These are phyloP conservation scores for Lasioglossum malachurum DNA, from an alignment of 2,888 invertebrate species.

Conservation along the genomic window DNA sequence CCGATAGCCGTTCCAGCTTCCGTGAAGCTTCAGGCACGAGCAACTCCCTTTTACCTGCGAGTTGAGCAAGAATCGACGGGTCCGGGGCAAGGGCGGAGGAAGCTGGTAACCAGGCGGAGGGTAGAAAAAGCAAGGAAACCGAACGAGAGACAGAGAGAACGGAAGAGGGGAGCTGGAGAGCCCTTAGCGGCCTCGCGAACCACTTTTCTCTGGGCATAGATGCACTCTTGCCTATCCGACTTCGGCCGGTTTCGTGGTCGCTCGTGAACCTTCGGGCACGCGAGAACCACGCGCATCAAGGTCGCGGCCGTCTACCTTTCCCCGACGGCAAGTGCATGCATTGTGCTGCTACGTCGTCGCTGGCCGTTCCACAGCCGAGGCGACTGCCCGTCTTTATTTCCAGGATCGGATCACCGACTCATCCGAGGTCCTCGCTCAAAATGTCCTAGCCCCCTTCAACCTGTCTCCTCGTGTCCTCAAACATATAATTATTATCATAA, in stretches of 20 bases:
- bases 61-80: constrained; percentile 36
- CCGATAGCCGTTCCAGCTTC: constrained; percentile 74
- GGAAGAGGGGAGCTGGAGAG: constrained; percentile 47
- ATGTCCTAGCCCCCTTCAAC: background rate
- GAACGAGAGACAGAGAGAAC: constrained; percentile 21
- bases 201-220: constrained; percentile 62
- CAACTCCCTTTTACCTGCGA: constrained; percentile 46
- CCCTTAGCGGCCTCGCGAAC: constrained; percentile 59
- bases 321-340: constrained; percentile 77
- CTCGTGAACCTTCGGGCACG: constrained; percentile 78
- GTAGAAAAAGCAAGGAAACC: constrained; percentile 28
- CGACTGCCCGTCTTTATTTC: constrained; percentile 59
- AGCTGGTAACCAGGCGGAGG: constrained; percentile 14
- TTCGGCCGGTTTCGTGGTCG: constrained; percentile 67
- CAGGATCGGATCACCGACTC: constrained; percentile 64
- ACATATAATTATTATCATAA: too few relatives aligned
- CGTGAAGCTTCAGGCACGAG: constrained; percentile 71
- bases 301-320: constrained; percentile 81
- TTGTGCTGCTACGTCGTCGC: constrained; percentile 69
- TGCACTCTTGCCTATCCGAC: constrained; percentile 45
- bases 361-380: constrained; percentile 62
- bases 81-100: background rate
- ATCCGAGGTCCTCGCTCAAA: background rate
- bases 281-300: constrained; percentile 84
- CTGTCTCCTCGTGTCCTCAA: background rate